Evolutionary conservation across 2,113 vertebrate species (phyloP).

Genomic region (Macrotis lagotis): DNA sequence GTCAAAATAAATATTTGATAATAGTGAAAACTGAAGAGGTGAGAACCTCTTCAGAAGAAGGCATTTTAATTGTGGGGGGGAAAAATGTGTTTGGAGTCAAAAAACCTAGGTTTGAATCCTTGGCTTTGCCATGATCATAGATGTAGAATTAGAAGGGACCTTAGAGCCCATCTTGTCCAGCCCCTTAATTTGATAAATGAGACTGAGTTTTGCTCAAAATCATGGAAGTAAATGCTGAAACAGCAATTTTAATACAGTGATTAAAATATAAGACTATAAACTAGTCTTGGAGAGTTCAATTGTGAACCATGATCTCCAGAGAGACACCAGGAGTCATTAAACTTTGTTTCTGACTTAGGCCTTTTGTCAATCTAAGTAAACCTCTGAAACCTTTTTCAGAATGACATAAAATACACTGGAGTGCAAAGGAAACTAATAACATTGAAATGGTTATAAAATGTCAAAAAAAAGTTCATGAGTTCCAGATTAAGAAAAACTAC

Average conservation of each 20-base stretch:
- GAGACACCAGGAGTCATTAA: not conserved
- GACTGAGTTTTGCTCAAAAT: no score
- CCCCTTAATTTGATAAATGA: no score
- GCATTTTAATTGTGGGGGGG: no score
- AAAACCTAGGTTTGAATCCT: no score
- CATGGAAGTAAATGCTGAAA: no score
- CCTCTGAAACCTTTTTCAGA: not conserved
- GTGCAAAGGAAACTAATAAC: not conserved
- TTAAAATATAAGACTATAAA: conserved; percentile 11
- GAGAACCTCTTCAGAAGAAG: no score
- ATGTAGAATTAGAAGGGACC: no score
- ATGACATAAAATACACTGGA: not conserved
- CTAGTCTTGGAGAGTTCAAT: not conserved
- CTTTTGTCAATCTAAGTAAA: not conserved
- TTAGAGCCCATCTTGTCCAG: no score
- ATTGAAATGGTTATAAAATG: not conserved
- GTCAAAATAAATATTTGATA: not conserved
- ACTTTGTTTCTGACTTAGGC: not conserved
- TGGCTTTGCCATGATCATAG: no score
- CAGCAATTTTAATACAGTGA: no score
- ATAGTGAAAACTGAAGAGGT: not conserved
- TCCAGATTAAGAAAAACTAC: not conserved
- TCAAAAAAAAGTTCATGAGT: not conserved
- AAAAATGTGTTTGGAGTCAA: no score
- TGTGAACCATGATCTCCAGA: not conserved